Evolutionary conservation across 2,113 vertebrate species (phyloP).

Genomic region (Speoplatyrhinus poulsoni): DNA sequence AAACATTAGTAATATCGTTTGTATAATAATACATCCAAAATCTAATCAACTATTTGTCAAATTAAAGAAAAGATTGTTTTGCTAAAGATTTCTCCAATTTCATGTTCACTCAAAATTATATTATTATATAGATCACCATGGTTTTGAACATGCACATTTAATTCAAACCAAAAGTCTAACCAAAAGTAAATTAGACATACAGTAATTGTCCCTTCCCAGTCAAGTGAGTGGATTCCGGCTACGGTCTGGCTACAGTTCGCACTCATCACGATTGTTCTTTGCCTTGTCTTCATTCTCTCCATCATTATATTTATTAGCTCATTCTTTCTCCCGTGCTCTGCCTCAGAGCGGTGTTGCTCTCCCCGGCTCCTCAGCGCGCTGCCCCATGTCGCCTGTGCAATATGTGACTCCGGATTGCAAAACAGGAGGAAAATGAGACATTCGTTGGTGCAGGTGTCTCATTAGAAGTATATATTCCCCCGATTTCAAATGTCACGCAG

Average conservation of each 20-base stretch:
- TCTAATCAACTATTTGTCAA: no score
- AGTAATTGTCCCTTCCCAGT: no score
- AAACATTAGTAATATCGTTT: no score
- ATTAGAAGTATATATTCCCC: constrained; percentile 71
- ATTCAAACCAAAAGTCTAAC: no score
- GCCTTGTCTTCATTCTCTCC: constrained; percentile 53
- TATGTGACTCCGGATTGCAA: constrained; percentile 68
- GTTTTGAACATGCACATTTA: no score
- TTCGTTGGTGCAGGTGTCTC: constrained; percentile 50
- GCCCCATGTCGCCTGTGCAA: constrained; percentile 37
- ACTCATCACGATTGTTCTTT: constrained; percentile 38
- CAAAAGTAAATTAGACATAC: no score
- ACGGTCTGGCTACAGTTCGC: constrained; percentile 4
- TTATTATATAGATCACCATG: no score
- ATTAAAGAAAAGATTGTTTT: no score
- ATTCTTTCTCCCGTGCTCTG: constrained; percentile 7
- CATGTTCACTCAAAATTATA: no score
- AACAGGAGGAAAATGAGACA: constrained; percentile 65
- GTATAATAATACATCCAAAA: no score
- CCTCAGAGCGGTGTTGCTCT: not conserved
- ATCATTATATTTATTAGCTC: constrained; percentile 20
- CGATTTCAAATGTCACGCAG: constrained; percentile 62
- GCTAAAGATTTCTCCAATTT: no score
- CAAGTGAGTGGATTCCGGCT: not conserved
- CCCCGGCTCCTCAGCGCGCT: constrained; percentile 22